phyloP scores from a whole-genome alignment of 1,140 invertebrate genomes.

The Drosophila orosa region DNA sequence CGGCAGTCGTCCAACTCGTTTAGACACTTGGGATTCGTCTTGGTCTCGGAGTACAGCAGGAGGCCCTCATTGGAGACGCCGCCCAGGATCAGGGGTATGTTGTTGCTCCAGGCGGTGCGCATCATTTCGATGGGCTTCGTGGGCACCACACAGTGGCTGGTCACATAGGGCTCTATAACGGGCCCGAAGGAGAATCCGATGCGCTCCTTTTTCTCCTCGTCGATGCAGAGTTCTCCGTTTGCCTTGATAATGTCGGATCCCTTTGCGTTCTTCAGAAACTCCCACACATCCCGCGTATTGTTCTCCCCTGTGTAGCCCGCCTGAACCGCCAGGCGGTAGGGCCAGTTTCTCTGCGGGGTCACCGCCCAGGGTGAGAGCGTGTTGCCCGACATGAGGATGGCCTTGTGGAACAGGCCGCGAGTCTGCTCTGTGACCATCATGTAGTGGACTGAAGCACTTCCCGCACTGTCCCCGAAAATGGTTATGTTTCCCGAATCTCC shows the following conservation, averaged over 20 bases:
- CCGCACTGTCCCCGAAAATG: slow-evolving; percentile 84
- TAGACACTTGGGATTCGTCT: slow-evolving; percentile 74
- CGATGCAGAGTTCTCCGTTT: slow-evolving; percentile 70
- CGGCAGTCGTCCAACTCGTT: slow-evolving; percentile 79
- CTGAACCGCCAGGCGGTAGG: slow-evolving; percentile 73
- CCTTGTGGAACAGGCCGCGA: slow-evolving; percentile 86
- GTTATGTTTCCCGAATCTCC: slow-evolving; percentile 83
- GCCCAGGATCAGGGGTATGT: slow-evolving; percentile 84
- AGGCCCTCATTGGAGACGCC: slow-evolving; percentile 84
- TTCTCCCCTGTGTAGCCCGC: slow-evolving; percentile 78
- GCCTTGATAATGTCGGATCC: slow-evolving; percentile 87
- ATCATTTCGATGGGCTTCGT: slow-evolving; percentile 80
- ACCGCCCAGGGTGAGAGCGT: slow-evolving; percentile 84
- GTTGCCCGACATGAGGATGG: slow-evolving; percentile 87
- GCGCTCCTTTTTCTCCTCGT: slow-evolving; percentile 75
- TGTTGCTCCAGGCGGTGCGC: slow-evolving; percentile 83
- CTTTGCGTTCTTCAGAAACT: slow-evolving; percentile 86
- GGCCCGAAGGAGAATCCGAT: slow-evolving; percentile 82
- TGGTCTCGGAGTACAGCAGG: slow-evolving; percentile 76
- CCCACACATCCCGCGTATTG: slow-evolving; percentile 78
- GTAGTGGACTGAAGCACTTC: slow-evolving; percentile 79
- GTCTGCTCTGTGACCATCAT: slow-evolving; percentile 82
- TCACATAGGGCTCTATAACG: slow-evolving; percentile 82
- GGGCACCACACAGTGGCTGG: slow-evolving; percentile 73
- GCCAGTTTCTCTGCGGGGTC: slow-evolving; percentile 76